phyloP scores from a whole-genome alignment of 2,113 vertebrate genomes.

The Pelecanus crispus region DNA sequence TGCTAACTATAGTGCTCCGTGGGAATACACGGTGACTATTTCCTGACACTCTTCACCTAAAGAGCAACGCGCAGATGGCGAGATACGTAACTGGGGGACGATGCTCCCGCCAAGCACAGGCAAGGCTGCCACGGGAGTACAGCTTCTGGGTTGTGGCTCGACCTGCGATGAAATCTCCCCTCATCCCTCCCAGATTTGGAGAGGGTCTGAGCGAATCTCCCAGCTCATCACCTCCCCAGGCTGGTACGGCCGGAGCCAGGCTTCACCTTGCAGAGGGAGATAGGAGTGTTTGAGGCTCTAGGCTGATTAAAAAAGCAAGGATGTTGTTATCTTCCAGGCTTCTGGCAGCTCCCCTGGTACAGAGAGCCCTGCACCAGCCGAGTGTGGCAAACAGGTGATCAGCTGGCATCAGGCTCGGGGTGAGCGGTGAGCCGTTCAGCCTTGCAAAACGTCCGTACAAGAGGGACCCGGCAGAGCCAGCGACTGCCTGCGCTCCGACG shows the following conservation, averaged over 20 bases:
- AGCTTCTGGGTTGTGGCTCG: not conserved
- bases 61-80: not conserved
- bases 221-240: not conserved
- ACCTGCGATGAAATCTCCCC: not conserved
- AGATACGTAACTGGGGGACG: not conserved
- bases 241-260: not conserved
- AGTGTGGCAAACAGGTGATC: too few relatives aligned
- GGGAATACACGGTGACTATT: not conserved
- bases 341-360: not conserved
- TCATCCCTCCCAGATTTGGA: not conserved
- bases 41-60: not conserved
- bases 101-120: not conserved
- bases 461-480: not conserved
- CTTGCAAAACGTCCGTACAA: rapidly evolving
- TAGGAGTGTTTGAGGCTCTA: too few relatives aligned
- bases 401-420: not conserved
- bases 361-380: not conserved
- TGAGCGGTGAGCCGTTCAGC: not conserved
- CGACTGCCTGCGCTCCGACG: rapidly evolving
- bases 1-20: not conserved
- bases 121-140: too few relatives aligned
- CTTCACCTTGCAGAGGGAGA: not conserved
- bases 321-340: not conserved
- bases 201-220: not conserved
- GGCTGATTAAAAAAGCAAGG: not conserved